Evolutionary conservation across 2,797 vertebrate species (phyloP).

Genomic region (Rhabdophis nuchalis): DNA sequence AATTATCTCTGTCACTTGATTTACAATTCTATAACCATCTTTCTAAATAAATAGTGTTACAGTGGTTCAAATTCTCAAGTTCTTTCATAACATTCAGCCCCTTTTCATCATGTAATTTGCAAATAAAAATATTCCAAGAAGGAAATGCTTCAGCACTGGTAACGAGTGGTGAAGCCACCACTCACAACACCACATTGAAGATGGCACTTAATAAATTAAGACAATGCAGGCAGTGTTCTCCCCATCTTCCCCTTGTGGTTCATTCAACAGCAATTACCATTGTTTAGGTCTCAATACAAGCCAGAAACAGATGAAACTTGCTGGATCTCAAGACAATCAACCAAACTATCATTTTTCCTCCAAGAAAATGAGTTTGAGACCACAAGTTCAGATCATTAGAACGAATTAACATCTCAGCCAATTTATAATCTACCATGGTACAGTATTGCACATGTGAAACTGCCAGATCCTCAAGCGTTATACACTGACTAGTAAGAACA

Average conservation of each 20-base stretch:
- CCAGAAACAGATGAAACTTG: background rate
- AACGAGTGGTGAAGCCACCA: background rate
- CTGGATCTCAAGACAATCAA: background rate
- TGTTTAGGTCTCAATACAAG: background rate
- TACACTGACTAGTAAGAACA: too few species aligned
- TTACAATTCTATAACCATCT: background rate
- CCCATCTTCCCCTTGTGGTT: background rate
- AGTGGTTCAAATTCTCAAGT: background rate
- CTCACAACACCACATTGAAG: background rate
- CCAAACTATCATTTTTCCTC: background rate
- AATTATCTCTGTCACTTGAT: background rate
- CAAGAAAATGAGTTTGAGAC: constrained; percentile 14
- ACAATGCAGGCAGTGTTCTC: background rate
- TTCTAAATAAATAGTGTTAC: background rate
- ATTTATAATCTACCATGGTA: background rate
- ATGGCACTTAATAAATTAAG: background rate
- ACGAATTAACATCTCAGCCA: background rate
- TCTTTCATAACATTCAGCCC: background rate
- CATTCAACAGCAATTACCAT: background rate
- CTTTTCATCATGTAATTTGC: background rate
- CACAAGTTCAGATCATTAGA: background rate
- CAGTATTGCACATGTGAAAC: background rate
- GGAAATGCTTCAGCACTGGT: background rate
- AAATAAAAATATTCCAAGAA: background rate
- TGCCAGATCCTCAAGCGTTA: background rate